A percentile compares a stretch with the other conserved stretches of the same genome.
Evolutionary conservation across 2,888 invertebrate genomes (phyloP).

Genomic region (Standfussiana lucernea): DNA sequence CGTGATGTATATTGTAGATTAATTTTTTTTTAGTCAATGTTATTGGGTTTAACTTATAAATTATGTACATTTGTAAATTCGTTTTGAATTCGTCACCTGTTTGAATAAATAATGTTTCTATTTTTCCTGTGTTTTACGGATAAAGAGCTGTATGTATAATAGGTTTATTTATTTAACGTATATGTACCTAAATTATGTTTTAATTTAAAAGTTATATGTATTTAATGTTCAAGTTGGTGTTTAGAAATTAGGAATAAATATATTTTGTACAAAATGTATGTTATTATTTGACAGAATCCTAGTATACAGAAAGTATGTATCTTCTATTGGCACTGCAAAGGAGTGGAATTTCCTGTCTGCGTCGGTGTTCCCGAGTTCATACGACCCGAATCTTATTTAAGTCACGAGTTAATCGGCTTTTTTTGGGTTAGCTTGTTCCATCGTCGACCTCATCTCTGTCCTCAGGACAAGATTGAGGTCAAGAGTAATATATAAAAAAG

Average conservation of each 20-base stretch:
- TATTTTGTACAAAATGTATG: constrained; percentile 49
- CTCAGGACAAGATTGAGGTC: too few species aligned
- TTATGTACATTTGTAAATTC: constrained; percentile 19
- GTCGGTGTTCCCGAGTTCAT: too few species aligned
- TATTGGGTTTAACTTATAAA: constrained; percentile 13
- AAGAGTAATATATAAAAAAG: too few species aligned
- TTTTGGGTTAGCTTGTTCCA: too few species aligned
- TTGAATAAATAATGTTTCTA: constrained; percentile 19
- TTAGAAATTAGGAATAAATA: constrained; percentile 66
- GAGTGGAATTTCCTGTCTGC: too few species aligned
- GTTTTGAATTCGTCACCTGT: constrained; percentile 14
- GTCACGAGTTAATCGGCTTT: too few species aligned
- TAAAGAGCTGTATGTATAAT: constrained; percentile 50
- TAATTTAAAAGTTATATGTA: constrained; percentile 28
- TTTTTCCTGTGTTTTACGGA: constrained; percentile 23
- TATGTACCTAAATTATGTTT: constrained; percentile 25
- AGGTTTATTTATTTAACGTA: constrained; percentile 40
- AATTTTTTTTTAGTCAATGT: background rate
- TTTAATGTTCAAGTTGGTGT: constrained; percentile 53
- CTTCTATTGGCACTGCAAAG: too few species aligned
- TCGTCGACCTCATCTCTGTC: too few species aligned
- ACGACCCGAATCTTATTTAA: too few species aligned
- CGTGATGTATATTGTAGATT: constrained; percentile 16
- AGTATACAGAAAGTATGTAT: too few species aligned
- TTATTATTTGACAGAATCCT: constrained; percentile 14